phyloP scores from a whole-genome alignment of 2,797 vertebrate species.

The Lophius americanus region DNA sequence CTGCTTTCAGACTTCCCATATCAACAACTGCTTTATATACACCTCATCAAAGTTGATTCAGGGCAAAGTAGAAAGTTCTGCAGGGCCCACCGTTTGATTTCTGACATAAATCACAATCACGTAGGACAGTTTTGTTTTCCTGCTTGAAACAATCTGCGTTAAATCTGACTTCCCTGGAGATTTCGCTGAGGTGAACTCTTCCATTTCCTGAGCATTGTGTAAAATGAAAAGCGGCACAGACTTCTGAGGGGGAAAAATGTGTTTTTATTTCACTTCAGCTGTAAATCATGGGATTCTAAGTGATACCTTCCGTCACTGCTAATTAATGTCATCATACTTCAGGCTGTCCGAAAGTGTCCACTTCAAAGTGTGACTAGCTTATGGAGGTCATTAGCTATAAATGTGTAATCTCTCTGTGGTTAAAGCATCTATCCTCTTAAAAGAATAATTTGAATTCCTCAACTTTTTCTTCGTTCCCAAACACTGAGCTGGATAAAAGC shows the following conservation, averaged over 20 bases:
- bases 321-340: background rate
- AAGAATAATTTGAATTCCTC: background rate
- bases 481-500: no score
- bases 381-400: background rate
- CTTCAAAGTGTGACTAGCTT: background rate
- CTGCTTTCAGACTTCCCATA: slow-evolving; percentile 33
- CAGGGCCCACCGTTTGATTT: slow-evolving; percentile 42
- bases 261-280: slow-evolving; percentile 5
- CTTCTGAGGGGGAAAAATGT: background rate
- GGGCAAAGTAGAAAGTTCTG: slow-evolving; percentile 34
- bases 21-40: slow-evolving; percentile 47
- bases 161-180: slow-evolving; percentile 28
- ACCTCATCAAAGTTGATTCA: slow-evolving; percentile 45
- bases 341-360: no score
- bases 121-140: slow-evolving; percentile 34
- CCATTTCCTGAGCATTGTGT: slow-evolving; percentile 19
- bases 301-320: background rate
- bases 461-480: background rate
- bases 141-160: slow-evolving; percentile 44
- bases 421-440: background rate
- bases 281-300: background rate
- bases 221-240: slow-evolving; percentile 15
- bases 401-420: background rate
- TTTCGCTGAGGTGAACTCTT: slow-evolving; percentile 16
- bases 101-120: slow-evolving; percentile 41